phyloP scores from a whole-genome alignment of 2,113 vertebrate species.

The Gallinago jamesoni region DNA sequence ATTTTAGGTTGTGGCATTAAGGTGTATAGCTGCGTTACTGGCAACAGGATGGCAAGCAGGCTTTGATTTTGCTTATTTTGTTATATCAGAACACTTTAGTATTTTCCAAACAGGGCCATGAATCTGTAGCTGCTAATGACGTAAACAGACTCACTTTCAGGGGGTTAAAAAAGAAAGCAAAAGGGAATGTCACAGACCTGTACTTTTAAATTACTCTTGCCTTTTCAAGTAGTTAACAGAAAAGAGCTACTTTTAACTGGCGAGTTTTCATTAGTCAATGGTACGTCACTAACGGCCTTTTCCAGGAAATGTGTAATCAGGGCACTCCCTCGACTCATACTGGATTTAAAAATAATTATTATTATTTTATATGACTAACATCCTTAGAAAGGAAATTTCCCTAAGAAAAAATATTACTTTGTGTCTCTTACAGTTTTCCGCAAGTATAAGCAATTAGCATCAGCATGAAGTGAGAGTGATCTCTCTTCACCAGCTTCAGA shows the following conservation, averaged over 20 bases:
- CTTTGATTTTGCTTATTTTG: background rate
- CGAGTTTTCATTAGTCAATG: slow-evolving; percentile 31
- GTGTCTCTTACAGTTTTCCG: background rate
- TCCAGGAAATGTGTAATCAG: slow-evolving; percentile 70
- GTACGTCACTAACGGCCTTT: slow-evolving; percentile 46
- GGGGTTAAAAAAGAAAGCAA: background rate
- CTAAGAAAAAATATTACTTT: slow-evolving; percentile 5
- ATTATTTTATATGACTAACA: slow-evolving; percentile 61
- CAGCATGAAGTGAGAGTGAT: background rate
- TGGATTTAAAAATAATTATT: slow-evolving; percentile 50
- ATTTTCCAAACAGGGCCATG: background rate
- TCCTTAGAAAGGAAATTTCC: slow-evolving; percentile 72
- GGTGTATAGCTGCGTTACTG: background rate
- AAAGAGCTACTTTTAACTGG: background rate
- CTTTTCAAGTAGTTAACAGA: slow-evolving; percentile 20
- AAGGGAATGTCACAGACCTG: background rate
- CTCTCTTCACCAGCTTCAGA: background rate
- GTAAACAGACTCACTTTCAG: background rate
- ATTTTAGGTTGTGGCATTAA: background rate
- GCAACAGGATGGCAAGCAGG: background rate
- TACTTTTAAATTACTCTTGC: background rate
- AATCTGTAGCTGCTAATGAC: background rate
- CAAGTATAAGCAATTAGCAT: background rate
- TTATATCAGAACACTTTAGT: background rate
- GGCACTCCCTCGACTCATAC: slow-evolving; percentile 65